These are phyloP conservation scores for Diplodus sargus DNA, from an alignment of 2,797 vertebrate species.

Conservation along the genomic window DNA sequence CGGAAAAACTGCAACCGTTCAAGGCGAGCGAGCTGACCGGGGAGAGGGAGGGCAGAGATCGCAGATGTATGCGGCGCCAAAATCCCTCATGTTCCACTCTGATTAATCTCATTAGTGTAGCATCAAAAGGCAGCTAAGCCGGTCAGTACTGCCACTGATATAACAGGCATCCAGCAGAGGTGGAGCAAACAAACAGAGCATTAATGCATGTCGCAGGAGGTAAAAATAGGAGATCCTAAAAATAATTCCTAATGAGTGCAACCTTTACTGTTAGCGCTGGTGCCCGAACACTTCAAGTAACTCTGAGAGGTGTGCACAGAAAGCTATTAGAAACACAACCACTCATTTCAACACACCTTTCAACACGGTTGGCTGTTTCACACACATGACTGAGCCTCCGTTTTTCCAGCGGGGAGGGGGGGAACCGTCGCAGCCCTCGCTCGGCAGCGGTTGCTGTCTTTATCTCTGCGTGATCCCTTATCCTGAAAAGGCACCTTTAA, in stretches of 20 bases:
- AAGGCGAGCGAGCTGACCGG: slow-evolving; percentile 15
- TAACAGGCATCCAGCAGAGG: slow-evolving; percentile 57
- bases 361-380: slow-evolving; percentile 25
- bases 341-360: slow-evolving; percentile 29
- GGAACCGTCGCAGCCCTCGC: not conserved
- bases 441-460: slow-evolving; percentile 7
- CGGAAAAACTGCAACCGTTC: slow-evolving; percentile 20
- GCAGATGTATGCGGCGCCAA: slow-evolving; percentile 48
- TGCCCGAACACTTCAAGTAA: not conserved
- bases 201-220: slow-evolving; percentile 13
- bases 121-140: slow-evolving; percentile 69
- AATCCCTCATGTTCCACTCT: slow-evolving; percentile 64
- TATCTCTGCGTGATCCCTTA: slow-evolving; percentile 52
- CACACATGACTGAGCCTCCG: slow-evolving; percentile 12
- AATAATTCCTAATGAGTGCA: slow-evolving; percentile 16
- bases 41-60: slow-evolving; percentile 18
- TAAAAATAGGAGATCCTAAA: slow-evolving; percentile 11
- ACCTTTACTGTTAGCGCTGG: not conserved
- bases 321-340: slow-evolving; percentile 6
- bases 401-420: slow-evolving; percentile 1
- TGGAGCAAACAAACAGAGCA: slow-evolving; percentile 34
- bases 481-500: slow-evolving; percentile 52
- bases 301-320: slow-evolving; percentile 4
- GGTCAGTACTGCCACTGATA: slow-evolving; percentile 64
- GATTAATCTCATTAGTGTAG: slow-evolving; percentile 76